These are phyloP conservation scores for Plagiodera versicolora DNA, from an alignment of 2,888 invertebrate species.

Conservation along the genomic window DNA sequence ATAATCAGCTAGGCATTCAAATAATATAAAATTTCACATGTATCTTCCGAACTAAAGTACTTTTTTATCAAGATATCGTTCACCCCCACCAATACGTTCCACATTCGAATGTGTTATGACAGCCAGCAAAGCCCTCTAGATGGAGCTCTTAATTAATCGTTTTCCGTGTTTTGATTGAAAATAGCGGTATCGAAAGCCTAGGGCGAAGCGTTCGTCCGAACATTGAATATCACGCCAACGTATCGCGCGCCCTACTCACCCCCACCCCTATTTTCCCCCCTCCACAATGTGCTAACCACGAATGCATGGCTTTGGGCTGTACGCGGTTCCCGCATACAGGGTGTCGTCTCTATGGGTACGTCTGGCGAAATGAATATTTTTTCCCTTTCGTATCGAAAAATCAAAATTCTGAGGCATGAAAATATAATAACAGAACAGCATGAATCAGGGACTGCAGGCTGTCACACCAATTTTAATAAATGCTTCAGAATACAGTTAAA, in stretches of 20 bases:
- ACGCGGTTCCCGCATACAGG: neutral
- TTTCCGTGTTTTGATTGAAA: constrained; percentile 55
- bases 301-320: neutral
- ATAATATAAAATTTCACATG: no score
- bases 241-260: constrained; percentile 31
- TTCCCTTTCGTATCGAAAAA: no score
- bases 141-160: constrained; percentile 56
- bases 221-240: constrained; percentile 43
- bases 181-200: constrained; percentile 49
- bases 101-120: constrained; percentile 41
- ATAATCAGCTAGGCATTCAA: no score
- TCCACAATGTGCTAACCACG: neutral
- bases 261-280: constrained; percentile 24
- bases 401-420: no score
- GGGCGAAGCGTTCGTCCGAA: constrained; percentile 50
- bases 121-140: constrained; percentile 51
- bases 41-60: no score
- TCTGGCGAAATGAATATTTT: no score
- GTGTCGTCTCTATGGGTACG: neutral
- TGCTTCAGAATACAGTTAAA: no score
- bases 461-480: no score
- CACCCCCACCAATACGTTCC: neutral
- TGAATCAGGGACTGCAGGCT: no score
- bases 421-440: no score
- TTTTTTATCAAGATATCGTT: no score